Conservation (phyloP, 2,797 vertebrate species). For the Chlorospingus flavigularis region DNA sequence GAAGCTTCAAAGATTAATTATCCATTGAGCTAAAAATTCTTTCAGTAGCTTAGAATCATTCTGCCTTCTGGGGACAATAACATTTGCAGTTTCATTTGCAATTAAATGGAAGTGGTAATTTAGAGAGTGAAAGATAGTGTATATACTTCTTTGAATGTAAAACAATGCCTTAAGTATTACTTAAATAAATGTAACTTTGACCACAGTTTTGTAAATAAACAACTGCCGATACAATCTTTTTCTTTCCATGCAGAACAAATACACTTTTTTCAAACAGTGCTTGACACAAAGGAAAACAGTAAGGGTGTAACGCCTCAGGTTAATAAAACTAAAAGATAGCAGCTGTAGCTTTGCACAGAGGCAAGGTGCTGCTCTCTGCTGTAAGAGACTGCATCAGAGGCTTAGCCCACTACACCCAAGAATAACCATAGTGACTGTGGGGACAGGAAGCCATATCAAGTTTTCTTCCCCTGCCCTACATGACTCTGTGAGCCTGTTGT, state of each 20-base stretch:
- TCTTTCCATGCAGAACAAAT: not conserved
- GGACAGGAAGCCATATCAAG: not conserved
- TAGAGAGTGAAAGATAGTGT: not conserved
- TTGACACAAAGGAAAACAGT: not conserved
- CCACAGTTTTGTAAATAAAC: conserved; percentile 24
- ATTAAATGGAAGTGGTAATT: not conserved
- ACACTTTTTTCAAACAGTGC: conserved; percentile 23
- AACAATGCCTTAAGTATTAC: not conserved
- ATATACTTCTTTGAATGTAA: not conserved
- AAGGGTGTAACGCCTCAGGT: not conserved
- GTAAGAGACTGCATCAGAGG: not conserved
- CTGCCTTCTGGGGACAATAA: not conserved
- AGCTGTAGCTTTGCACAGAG: not conserved
- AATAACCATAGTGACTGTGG: not conserved
- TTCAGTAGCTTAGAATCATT: not conserved
- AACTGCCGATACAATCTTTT: not conserved
- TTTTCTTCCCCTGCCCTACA: not conserved
- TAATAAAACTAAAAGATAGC: not conserved
- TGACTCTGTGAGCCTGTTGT: not conserved
- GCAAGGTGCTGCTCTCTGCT: conserved; percentile 40
- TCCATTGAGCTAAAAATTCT: not conserved
- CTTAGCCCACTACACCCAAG: not conserved
- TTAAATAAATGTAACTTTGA: not conserved
- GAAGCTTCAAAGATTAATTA: not conserved
- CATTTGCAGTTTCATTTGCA: not conserved